phyloP scores from a whole-genome alignment of 1,140 invertebrate genomes.

The Triops longicaudatus region DNA sequence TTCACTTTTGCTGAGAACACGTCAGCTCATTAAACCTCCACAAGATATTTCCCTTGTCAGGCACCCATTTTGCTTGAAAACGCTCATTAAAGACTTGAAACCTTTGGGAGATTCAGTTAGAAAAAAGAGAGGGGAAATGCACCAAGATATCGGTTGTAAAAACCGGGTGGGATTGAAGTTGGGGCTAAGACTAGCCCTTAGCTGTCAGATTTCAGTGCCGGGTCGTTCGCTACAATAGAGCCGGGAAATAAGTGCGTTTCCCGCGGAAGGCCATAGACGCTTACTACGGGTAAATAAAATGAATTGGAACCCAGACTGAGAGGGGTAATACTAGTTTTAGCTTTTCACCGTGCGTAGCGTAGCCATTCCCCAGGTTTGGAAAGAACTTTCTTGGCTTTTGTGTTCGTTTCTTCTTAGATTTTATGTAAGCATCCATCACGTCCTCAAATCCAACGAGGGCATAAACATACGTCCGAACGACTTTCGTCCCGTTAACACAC shows the following conservation, averaged over 20 bases:
- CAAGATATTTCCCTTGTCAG: background rate
- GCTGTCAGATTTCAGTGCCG: conserved; percentile 3
- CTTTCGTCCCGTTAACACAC: conserved; percentile 14
- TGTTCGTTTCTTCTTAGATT: background rate
- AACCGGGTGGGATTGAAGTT: background rate
- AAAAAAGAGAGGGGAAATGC: background rate
- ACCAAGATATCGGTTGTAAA: background rate
- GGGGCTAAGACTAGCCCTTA: background rate
- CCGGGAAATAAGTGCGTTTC: background rate
- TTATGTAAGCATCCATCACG: background rate
- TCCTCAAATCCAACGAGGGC: background rate
- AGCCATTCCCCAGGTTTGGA: background rate
- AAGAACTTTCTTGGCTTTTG: background rate
- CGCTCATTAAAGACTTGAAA: conserved; percentile 8
- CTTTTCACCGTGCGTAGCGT: background rate
- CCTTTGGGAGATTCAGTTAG: conserved; percentile 3
- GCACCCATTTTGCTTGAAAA: background rate
- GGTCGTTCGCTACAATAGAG: background rate
- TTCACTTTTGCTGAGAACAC: conserved; percentile 11
- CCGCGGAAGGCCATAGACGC: background rate
- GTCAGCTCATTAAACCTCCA: conserved; percentile 5
- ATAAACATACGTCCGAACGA: conserved; percentile 8
- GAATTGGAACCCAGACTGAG: background rate
- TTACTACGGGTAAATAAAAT: background rate
- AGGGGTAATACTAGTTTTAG: background rate